Conservation (phyloP, 2,888 invertebrate genomes). For the Mallateleia sp. region DNA sequence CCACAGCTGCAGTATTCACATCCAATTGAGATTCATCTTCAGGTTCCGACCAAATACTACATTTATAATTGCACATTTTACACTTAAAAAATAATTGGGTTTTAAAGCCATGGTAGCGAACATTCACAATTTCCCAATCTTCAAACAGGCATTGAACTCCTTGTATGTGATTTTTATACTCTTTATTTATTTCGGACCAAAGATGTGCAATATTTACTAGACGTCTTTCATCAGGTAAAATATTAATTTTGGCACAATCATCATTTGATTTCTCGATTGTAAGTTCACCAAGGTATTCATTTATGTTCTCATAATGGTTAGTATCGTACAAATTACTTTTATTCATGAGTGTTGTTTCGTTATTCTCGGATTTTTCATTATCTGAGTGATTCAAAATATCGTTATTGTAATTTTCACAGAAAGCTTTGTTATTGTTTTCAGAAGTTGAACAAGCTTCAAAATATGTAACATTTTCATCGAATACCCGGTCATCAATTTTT, state of each 20-base stretch:
- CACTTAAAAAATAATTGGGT: conserved; percentile 32
- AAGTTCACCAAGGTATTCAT: neutral
- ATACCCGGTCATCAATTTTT: no score
- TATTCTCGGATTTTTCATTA: no score
- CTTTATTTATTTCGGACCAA: conserved; percentile 4
- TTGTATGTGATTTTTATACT: neutral
- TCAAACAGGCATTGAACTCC: conserved; percentile 19
- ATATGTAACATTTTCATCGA: no score
- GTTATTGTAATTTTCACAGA: no score
- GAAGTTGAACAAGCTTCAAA: no score
- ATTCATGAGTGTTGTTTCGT: no score
- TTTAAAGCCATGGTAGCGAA: conserved; percentile 21
- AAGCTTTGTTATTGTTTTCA: no score
- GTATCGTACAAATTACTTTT: no score
- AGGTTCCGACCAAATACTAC: conserved; percentile 31
- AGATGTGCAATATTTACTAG: conserved; percentile 6
- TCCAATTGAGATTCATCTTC: conserved; percentile 3
- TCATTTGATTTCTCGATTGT: neutral
- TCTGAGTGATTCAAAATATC: no score
- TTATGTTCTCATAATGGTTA: no score
- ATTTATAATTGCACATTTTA: conserved; percentile 25
- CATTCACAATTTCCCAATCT: conserved; percentile 26
- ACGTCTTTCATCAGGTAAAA: conserved; percentile 1
- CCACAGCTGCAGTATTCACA: conserved; percentile 18
- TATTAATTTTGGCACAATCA: neutral